Evolutionary conservation across 2,797 vertebrate species (phyloP).

Genomic region (Trachops cirrhosus): DNA sequence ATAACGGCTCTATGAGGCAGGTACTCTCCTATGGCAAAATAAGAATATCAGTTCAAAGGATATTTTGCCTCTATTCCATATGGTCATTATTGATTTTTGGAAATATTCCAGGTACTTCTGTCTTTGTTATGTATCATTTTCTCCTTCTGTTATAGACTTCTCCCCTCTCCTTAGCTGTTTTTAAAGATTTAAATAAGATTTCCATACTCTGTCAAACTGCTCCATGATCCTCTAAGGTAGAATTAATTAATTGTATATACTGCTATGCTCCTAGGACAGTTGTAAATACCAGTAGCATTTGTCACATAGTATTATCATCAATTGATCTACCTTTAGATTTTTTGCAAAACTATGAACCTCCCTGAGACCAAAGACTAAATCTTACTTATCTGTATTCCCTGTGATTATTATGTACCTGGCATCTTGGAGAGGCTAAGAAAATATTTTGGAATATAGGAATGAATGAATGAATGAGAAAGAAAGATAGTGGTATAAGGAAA

Average conservation of each 20-base stretch:
- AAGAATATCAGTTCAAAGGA: background rate
- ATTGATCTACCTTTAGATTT: background rate
- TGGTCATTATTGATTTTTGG: background rate
- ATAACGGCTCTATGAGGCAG: background rate
- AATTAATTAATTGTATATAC: background rate
- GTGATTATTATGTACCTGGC: background rate
- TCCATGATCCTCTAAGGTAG: background rate
- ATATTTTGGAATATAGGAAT: background rate
- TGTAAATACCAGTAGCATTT: background rate
- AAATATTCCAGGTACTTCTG: background rate
- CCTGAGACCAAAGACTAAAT: background rate
- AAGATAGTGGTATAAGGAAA: background rate
- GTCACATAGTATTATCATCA: background rate
- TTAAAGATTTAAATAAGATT: constrained; percentile 34
- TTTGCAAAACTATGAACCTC: background rate
- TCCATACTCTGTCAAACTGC: background rate
- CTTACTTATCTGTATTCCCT: background rate
- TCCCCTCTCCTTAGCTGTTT: background rate
- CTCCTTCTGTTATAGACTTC: background rate
- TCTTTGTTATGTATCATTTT: constrained; percentile 21
- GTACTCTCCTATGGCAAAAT: background rate
- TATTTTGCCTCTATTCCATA: background rate
- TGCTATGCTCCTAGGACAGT: background rate
- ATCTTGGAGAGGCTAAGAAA: background rate
- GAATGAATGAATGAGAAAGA: background rate